These are phyloP conservation scores for Charina bottae DNA, from an alignment of 2,113 vertebrate species.

Conservation along the genomic window DNA sequence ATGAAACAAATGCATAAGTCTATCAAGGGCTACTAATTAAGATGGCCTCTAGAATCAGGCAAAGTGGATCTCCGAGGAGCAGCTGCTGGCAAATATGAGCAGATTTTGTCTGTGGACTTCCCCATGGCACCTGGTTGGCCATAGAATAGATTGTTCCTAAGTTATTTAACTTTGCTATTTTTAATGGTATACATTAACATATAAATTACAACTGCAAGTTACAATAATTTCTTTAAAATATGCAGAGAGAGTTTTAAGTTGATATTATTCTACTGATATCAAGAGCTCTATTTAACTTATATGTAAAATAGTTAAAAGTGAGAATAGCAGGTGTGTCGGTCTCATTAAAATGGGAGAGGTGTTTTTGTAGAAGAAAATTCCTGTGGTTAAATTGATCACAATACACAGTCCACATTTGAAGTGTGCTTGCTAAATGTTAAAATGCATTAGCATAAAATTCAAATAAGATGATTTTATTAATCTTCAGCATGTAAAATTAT, in stretches of 20 bases:
- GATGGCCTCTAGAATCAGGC: neutral
- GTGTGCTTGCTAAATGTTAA: neutral
- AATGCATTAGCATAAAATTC: neutral
- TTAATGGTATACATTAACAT: neutral
- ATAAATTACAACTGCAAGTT: neutral
- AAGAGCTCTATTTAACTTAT: neutral
- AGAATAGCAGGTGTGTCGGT: neutral
- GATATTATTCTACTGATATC: neutral
- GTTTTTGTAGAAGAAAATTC: too few species aligned
- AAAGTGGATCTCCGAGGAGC: neutral
- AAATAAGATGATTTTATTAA: neutral
- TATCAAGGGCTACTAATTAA: neutral
- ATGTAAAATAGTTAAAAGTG: neutral
- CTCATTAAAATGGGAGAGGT: neutral
- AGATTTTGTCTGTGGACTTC: neutral
- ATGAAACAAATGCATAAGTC: neutral
- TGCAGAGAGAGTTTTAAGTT: neutral
- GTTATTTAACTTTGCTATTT: neutral
- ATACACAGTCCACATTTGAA: neutral
- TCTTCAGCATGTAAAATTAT: neutral
- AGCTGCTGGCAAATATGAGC: neutral
- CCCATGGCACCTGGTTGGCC: neutral
- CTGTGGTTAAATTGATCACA: neutral
- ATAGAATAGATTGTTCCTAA: neutral
- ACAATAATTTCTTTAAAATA: neutral